Base-by-base conservation (phyloP, 2,113 vertebrate species). In the Eclectus roratus region DNA sequence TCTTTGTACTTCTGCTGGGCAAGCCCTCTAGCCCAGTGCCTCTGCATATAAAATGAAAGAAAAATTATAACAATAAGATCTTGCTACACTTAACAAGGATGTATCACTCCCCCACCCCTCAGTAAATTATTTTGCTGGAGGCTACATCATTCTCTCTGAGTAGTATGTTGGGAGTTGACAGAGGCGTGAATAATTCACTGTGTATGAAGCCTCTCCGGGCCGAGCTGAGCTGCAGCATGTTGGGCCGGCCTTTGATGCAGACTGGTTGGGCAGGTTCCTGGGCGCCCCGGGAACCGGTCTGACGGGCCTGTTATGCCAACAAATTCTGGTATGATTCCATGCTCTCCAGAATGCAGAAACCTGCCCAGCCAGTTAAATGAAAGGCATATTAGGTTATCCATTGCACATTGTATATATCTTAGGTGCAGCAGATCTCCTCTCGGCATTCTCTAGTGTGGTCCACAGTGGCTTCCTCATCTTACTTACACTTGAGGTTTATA, bases 331-430 rank as follows among this genome's bases (percentile, higher is more conserved):
- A 98, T 98, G 98, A 98, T 98, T 98, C 98, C 98, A 98, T 97
- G 98, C 98, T 98, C 97, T 98, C 97, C 98, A 98, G 98, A 98
- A 97, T 96, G 97, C 95, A 98, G 95, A 98, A 98, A 99, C 98
- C 98, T 98, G 98, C 98, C 98, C 97, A 97, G 98, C 98, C 97
- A 98, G 98, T 99, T 98, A 98, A 98, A 98, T 98, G 98, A 98
- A 98, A 98, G 98, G 97, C 98, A 98, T 98, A 98, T 98, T 98
- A 98, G 98, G 98, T 98, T 98, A 98, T 98, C 98, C 98, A 98
- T 97, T 98, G 98, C 98, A 97, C 98, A 97, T 97, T 97, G 97
- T 98, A 97, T 98, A 98, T 97, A 98, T 98, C 96, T 97, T 91
- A 98, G 98, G 98, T 97, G 98, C 97, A 98, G 96, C 97, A 97